Percentiles rank a stretch among this genome's conserved stretches.
Conservation (phyloP, 23 tunicate species). For the Halocynthia roretzi region DNA sequence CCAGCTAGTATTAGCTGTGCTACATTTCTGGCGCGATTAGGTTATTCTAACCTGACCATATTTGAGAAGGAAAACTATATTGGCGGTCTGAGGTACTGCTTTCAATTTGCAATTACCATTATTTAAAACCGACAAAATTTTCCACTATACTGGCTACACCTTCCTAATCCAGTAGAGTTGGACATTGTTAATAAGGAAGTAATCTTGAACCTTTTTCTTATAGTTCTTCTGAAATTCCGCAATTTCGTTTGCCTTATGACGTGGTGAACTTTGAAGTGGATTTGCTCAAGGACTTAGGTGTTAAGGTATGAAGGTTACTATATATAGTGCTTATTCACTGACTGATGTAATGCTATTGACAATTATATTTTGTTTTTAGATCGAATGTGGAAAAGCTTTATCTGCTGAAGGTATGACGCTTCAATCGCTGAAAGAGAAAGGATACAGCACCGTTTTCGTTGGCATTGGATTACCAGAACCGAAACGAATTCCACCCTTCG, state of each 20-base stretch:
- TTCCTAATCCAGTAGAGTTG: background rate
- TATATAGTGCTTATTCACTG: too few relatives aligned
- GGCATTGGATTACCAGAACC: conserved; percentile 98
- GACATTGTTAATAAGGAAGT: background rate
- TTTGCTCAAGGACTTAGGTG: conserved; percentile 80
- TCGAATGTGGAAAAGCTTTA: conserved; percentile 57
- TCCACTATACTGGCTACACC: background rate
- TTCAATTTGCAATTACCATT: background rate
- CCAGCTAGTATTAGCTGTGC: conserved; percentile 99
- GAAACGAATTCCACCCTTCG: conserved; percentile 54
- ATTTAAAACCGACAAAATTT: background rate
- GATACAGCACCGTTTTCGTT: conserved; percentile 75
- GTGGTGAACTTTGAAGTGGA: conserved; percentile 85
- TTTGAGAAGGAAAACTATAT: conserved; percentile 75
- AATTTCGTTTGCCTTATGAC: conserved; percentile 95
- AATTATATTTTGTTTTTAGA: conserved; percentile 11
- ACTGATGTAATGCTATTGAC: too few relatives aligned
- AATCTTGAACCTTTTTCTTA: background rate
- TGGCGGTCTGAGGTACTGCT: conserved; percentile 76
- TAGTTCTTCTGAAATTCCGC: conserved; percentile 97
- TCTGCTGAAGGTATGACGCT: conserved; percentile 50
- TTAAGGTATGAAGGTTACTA: conserved; percentile 35
- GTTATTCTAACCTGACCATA: conserved; percentile 80
- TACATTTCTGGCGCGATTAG: conserved; percentile 92
- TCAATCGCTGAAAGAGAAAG: conserved; percentile 47